Evolutionary conservation across 1,140 invertebrate species (phyloP), one percentile per base, ranked within the genome.

Genomic region (Metaphire vulgaris): DNA sequence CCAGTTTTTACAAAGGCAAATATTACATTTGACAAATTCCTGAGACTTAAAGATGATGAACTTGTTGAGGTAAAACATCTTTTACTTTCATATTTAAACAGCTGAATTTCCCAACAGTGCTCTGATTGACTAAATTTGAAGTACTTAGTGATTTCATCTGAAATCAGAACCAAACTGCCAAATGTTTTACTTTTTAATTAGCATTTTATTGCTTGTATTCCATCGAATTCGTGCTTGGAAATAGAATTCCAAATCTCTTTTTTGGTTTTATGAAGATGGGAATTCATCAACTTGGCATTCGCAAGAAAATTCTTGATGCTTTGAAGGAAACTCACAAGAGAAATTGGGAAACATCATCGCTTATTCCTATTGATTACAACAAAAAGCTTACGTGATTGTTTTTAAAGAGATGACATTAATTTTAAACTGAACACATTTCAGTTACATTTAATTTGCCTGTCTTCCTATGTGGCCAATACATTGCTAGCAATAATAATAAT

Each of bases 221-320:
- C n/a, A n/a, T n/a, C n/a, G n/a, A n/a, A n/a, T n/a, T n/a, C n/a
- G n/a, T n/a, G n/a, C n/a, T n/a, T n/a, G n/a, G n/a, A n/a, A n/a
- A n/a, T n/a, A n/a, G n/a, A n/a, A n/a, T n/a, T n/a, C n/a, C n/a
- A n/a, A n/a, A n/a, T n/a, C n/a, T n/a, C n/a, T n/a, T n/a, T n/a
- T n/a, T n/a, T n/a, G n/a, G n/a, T n/a, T n/a, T n/a, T n/a, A n/a
- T n/a, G n/a, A 26, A 71, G 69, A 71, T 1, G 2, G 69, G 69
- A 71, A 33, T 71, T 16, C 1, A 71, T 71, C 69, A 71, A 31
- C 30, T 71, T 1, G 26, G 30, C 30, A n/a, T 32, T 31, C 30
- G 69, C 29, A 71, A 71, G 1, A 33, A 71, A 32, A 71, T 71
- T 71, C 69, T 71, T 2, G 69, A 1, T 71, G 69, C 69, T 32